These are phyloP conservation scores for Hypsibius dujardini DNA, from an alignment of 1,140 invertebrate genomes.

Conservation along the genomic window DNA sequence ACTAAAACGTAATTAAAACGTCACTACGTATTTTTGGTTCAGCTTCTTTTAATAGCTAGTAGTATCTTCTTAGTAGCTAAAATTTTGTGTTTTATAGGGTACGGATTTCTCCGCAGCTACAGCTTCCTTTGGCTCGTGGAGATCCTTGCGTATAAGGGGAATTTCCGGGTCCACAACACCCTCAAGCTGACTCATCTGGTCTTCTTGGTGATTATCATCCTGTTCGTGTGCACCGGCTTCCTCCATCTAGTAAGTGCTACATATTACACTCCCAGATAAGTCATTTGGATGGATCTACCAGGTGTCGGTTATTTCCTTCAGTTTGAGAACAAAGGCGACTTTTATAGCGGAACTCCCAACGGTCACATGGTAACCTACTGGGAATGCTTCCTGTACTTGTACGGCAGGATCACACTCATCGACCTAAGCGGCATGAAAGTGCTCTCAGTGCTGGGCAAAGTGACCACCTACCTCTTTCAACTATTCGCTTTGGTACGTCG, in stretches of 20 bases:
- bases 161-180: neutral
- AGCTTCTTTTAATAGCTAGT: no score
- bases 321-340: conserved; percentile 1
- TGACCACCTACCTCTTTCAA: conserved; percentile 5
- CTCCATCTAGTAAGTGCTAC: neutral
- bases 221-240: neutral
- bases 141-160: neutral
- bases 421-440: neutral
- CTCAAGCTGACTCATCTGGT: neutral
- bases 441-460: neutral
- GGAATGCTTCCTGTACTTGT: conserved; percentile 5
- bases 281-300: neutral
- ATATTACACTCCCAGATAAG: neutral
- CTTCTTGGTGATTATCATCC: neutral
- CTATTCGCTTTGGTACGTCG: neutral
- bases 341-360: neutral
- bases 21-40: no score
- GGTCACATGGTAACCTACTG: neutral
- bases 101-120: neutral
- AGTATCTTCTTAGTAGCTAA: neutral
- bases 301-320: neutral
- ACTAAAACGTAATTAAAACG: no score
- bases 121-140: neutral
- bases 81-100: neutral
- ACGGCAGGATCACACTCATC: neutral